Conservation (phyloP, 1,140 invertebrate genomes). For the Listronotus bonariensis region DNA sequence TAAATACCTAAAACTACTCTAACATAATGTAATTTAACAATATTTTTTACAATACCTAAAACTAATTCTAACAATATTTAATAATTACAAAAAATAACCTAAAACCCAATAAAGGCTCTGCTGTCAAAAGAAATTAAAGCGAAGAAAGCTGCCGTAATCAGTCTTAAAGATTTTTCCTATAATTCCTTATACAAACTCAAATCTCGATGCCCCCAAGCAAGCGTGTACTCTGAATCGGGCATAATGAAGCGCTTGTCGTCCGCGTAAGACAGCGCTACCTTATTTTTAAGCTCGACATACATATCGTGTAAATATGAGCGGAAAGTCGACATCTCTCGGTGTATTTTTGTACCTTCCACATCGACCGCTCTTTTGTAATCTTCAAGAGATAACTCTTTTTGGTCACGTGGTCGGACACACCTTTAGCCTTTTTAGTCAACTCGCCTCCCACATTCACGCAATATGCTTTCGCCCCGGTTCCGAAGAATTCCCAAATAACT, state of each 20-base stretch:
- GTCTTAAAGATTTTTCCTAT: too few species aligned
- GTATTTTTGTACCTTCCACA: not conserved
- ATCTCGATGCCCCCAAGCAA: constrained; percentile 16
- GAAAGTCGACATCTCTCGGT: constrained; percentile 11
- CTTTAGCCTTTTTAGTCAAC: constrained; percentile 44
- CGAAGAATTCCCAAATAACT: constrained; percentile 6
- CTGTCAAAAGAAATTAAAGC: too few species aligned
- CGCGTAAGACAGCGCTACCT: constrained; percentile 6
- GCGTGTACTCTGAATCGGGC: not conserved
- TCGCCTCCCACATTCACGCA: constrained; percentile 11
- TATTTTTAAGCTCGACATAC: constrained; percentile 17
- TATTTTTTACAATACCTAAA: too few species aligned
- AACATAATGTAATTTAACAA: too few species aligned
- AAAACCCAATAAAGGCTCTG: too few species aligned
- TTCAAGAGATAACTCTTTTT: constrained; percentile 9
- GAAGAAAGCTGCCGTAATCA: too few species aligned
- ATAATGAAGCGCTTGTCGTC: constrained; percentile 19
- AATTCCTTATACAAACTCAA: not conserved
- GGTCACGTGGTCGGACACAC: constrained; percentile 40
- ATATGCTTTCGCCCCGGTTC: constrained; percentile 20
- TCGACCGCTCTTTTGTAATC: constrained; percentile 16
- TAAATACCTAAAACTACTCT: too few species aligned
- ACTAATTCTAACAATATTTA: too few species aligned
- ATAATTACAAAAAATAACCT: too few species aligned
- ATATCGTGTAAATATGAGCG: constrained; percentile 8